These are phyloP conservation scores for Tromatobia lineatoria DNA, from an alignment of 2,888 invertebrate species.

Conservation along the genomic window DNA sequence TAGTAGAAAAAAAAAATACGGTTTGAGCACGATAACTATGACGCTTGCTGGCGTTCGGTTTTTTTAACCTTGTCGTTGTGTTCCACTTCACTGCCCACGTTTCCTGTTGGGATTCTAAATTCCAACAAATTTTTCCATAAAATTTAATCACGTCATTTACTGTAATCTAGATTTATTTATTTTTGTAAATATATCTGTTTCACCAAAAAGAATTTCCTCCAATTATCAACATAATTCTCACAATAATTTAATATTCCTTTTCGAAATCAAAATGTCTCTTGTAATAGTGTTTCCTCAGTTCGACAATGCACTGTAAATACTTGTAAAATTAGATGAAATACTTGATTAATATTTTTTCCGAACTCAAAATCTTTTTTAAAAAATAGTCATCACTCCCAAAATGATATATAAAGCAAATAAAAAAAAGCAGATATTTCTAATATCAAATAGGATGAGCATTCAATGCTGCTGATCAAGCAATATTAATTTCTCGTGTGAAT, in stretches of 20 bases:
- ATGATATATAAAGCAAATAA: not conserved
- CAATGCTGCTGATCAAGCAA: not conserved
- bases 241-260: not conserved
- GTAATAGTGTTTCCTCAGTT: not conserved
- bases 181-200: not conserved
- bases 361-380: not conserved
- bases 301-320: not conserved
- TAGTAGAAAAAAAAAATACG: too few species aligned
- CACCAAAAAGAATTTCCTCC: not conserved
- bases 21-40: not conserved
- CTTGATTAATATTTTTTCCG: not conserved
- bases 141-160: not conserved
- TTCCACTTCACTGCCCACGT: not conserved
- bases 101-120: not conserved
- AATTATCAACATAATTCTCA: not conserved
- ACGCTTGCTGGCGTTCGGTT: constrained; percentile 4
- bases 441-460: not conserved
- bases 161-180: not conserved
- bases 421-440: not conserved
- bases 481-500: not conserved
- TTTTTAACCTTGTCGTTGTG: not conserved
- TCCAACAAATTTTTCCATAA: not conserved
- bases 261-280: not conserved
- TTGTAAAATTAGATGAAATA: not conserved
- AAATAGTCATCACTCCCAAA: not conserved